Evolutionary conservation across 2,888 invertebrate species (phyloP).

Genomic region (Andrena praecox): DNA sequence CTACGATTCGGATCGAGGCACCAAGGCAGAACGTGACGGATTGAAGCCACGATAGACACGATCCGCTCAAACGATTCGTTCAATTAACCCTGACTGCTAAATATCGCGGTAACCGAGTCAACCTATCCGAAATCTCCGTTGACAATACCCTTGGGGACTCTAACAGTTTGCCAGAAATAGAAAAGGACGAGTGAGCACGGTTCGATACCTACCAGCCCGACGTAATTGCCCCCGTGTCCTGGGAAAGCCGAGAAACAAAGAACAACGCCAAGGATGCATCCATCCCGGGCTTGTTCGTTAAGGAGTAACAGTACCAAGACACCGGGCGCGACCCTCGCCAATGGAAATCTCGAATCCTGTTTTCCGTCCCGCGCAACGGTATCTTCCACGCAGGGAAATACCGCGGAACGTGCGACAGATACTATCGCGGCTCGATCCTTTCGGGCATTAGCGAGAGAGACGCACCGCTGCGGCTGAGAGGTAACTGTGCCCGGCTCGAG

Average conservation of each 20-base stretch:
- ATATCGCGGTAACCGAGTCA: neutral
- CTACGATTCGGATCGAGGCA: neutral
- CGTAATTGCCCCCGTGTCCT: neutral
- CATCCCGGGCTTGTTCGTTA: conserved; percentile 29
- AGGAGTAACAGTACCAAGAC: conserved; percentile 19
- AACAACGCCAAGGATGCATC: neutral
- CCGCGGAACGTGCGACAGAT: conserved; percentile 36
- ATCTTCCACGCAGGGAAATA: conserved; percentile 10
- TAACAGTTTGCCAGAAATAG: neutral
- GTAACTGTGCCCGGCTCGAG: conserved; percentile 40
- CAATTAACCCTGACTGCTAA: neutral
- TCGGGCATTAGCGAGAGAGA: conserved; percentile 15
- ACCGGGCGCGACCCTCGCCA: neutral
- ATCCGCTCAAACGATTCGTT: neutral
- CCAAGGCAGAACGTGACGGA: neutral
- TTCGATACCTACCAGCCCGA: neutral
- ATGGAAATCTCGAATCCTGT: conserved; percentile 42
- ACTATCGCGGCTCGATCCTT: conserved; percentile 16
- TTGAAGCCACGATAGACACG: neutral
- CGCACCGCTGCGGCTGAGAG: conserved; percentile 9
- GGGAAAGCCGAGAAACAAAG: conserved; percentile 18
- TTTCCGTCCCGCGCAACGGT: conserved; percentile 32
- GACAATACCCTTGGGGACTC: neutral
- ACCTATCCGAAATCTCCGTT: neutral
- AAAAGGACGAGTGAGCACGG: neutral